These are phyloP conservation scores for Pavo muticus DNA, from an alignment of 2,113 vertebrate genomes.

Conservation along the genomic window DNA sequence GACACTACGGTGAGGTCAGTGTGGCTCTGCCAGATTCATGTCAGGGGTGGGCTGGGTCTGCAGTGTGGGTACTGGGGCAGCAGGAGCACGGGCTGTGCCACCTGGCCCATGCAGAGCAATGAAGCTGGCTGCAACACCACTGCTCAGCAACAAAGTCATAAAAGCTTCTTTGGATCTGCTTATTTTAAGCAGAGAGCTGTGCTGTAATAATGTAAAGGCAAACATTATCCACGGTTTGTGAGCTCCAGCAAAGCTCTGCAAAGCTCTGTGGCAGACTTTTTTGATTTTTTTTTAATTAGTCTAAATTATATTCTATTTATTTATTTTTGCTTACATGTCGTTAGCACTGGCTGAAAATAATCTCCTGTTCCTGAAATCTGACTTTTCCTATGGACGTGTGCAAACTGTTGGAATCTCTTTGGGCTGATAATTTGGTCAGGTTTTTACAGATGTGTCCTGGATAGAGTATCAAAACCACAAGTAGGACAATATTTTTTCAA, in stretches of 20 bases:
- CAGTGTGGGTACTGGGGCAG: accelerated
- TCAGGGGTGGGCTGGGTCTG: not conserved
- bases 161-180: not conserved
- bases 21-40: not conserved
- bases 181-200: not conserved
- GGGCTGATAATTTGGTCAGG: not conserved
- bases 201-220: not conserved
- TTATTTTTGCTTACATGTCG: not conserved
- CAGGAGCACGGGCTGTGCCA: accelerated
- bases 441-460: not conserved
- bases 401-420: not conserved
- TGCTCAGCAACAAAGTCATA: not conserved
- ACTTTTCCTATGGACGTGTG: accelerated
- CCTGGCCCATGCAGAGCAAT: accelerated
- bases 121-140: accelerated
- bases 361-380: not conserved
- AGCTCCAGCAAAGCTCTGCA: not conserved
- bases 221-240: accelerated
- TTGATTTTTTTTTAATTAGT: not conserved
- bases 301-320: not conserved
- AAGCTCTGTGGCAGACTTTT: not conserved
- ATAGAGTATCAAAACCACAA: not conserved
- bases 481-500: not conserved
- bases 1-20: accelerated
- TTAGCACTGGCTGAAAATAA: not conserved